phyloP scores from a whole-genome alignment of 2,888 invertebrate genomes.

The Pachydiplax longipennis region DNA sequence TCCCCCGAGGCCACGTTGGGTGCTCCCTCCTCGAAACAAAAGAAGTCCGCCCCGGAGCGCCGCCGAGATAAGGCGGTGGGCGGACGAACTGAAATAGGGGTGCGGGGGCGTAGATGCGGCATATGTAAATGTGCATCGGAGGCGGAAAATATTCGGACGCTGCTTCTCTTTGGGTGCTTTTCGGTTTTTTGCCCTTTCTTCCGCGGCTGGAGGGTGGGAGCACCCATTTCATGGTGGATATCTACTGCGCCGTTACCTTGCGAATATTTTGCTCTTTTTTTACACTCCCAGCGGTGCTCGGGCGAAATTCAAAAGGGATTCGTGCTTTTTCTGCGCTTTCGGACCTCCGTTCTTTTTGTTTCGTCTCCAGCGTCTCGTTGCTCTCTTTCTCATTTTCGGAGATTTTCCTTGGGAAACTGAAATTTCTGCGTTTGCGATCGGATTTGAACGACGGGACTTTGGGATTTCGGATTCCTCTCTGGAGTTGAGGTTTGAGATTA shows the following conservation, averaged over 20 bases:
- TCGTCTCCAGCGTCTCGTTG: background rate
- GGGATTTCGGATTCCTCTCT: no score
- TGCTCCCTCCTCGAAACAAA: background rate
- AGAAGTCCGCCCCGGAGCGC: background rate
- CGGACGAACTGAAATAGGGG: background rate
- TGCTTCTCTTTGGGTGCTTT: background rate
- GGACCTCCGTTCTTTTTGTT: background rate
- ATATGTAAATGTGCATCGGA: background rate
- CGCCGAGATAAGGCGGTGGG: background rate
- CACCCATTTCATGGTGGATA: background rate
- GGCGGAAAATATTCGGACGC: background rate
- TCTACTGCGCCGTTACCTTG: background rate
- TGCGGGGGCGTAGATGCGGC: background rate
- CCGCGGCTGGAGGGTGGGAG: background rate
- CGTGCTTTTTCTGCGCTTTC: background rate
- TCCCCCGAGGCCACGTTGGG: background rate
- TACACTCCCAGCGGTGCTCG: background rate
- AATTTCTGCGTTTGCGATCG: background rate
- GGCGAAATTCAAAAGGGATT: background rate
- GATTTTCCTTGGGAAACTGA: background rate
- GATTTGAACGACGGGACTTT: background rate
- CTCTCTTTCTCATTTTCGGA: no score
- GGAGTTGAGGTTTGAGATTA: no score
- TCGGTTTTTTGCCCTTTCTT: background rate
- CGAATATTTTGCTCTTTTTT: background rate